A percentile compares a stretch with the other conserved stretches of the same genome.
phyloP scores from a whole-genome alignment of 2,797 vertebrate species.

The Pyrrhura leucotis region DNA sequence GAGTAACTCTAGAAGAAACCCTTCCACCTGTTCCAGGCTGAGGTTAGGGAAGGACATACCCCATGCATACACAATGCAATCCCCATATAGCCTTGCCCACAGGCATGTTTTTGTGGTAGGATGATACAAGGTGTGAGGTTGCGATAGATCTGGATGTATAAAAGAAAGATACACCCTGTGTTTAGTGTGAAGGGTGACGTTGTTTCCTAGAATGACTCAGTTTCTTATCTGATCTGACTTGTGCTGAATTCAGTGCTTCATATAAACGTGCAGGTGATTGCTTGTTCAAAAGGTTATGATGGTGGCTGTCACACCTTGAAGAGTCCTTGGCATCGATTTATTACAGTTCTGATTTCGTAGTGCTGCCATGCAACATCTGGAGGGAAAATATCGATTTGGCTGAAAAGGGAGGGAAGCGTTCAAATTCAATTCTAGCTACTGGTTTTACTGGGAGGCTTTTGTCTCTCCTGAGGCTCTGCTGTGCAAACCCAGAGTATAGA shows the following conservation, averaged over 20 bases:
- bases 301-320: background rate
- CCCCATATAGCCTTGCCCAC: rapidly evolving
- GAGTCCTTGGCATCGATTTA: background rate
- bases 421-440: background rate
- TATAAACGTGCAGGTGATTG: rapidly evolving
- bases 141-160: background rate
- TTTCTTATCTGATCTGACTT: background rate
- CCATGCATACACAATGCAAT: rapidly evolving
- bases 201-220: background rate
- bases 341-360: background rate
- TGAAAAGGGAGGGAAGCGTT: background rate
- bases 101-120: background rate
- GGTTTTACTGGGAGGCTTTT: background rate
- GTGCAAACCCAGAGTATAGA: background rate
- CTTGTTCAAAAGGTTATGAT: background rate
- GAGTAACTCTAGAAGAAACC: conserved; percentile 52
- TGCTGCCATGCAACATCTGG: rapidly evolving
- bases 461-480: background rate
- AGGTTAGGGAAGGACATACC: conserved; percentile 24
- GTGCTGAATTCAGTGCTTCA: background rate
- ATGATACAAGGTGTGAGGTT: background rate
- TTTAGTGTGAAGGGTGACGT: background rate
- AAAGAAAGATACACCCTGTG: background rate
- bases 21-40: conserved; percentile 40
- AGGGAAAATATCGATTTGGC: background rate